These are phyloP conservation scores for Megaptera novaeangliae DNA, from an alignment of 2,113 vertebrate species.

Conservation along the genomic window DNA sequence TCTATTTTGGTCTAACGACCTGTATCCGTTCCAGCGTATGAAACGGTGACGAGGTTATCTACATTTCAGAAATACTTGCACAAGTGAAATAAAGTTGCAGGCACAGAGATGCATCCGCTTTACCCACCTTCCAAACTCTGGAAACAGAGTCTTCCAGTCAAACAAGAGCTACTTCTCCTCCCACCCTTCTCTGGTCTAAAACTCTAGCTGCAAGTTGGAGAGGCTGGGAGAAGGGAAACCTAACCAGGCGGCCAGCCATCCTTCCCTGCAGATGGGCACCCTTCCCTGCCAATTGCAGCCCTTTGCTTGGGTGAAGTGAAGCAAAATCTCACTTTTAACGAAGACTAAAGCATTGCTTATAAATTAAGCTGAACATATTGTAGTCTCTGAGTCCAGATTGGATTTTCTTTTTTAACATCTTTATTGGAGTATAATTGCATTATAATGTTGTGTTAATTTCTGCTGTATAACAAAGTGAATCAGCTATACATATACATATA, in stretches of 20 bases:
- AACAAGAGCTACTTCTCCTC: neutral
- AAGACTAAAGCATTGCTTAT: neutral
- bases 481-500: no score
- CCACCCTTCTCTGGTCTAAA: neutral
- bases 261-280: no score
- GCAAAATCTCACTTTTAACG: neutral
- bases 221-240: neutral
- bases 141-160: neutral
- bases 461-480: no score
- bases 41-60: neutral
- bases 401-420: neutral
- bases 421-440: no score
- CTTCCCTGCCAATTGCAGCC: neutral
- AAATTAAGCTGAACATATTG: neutral
- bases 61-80: neutral
- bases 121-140: neutral
- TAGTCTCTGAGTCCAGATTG: neutral
- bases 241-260: no score
- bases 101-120: neutral
- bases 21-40: neutral
- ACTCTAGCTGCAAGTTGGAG: neutral
- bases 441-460: no score
- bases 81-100: neutral
- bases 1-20: neutral
- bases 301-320: neutral